A percentile compares a stretch with the other conserved stretches of the same genome.
Conservation (phyloP, 2,797 vertebrate species). For the Acanthurus leucopareius region DNA sequence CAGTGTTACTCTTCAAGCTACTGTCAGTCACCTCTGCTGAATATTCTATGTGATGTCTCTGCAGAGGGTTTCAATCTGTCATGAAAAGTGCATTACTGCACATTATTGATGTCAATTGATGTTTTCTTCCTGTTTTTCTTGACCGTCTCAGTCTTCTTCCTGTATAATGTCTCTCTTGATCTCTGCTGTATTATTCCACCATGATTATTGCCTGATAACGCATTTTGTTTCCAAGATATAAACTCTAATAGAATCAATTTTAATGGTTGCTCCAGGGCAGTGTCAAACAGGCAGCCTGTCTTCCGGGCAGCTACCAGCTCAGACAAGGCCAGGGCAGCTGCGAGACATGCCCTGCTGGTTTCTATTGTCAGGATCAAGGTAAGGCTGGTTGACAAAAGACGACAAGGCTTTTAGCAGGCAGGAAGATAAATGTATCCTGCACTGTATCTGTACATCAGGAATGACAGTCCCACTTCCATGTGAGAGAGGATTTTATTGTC, state of each 20-base stretch:
- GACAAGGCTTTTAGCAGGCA: slow-evolving; percentile 1
- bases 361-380: slow-evolving; percentile 83
- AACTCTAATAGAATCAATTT: slow-evolving; percentile 39
- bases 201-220: slow-evolving; percentile 19
- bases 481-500: slow-evolving; percentile 85
- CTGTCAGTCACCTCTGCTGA: slow-evolving; percentile 53
- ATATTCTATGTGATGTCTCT: slow-evolving; percentile 48
- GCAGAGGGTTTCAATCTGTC: slow-evolving; percentile 9
- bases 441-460: slow-evolving; percentile 64
- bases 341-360: slow-evolving; percentile 81
- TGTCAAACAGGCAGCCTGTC: slow-evolving; percentile 76
- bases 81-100: slow-evolving; percentile 34
- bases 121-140: slow-evolving; percentile 14
- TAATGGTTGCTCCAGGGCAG: slow-evolving; percentile 80
- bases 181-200: slow-evolving; percentile 1
- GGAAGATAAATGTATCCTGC: slow-evolving; percentile 1
- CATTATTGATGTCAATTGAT: not conserved
- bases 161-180: slow-evolving; percentile 12
- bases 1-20: slow-evolving; percentile 46
- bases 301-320: slow-evolving; percentile 87
- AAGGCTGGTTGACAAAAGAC: slow-evolving; percentile 36
- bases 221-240: slow-evolving; percentile 22
- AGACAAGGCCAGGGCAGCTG: slow-evolving; percentile 86
- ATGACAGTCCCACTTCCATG: slow-evolving; percentile 75
- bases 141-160: slow-evolving; percentile 8